Evolutionary conservation across 2,113 vertebrate species (phyloP).

Genomic region (Barnardius zonarius): DNA sequence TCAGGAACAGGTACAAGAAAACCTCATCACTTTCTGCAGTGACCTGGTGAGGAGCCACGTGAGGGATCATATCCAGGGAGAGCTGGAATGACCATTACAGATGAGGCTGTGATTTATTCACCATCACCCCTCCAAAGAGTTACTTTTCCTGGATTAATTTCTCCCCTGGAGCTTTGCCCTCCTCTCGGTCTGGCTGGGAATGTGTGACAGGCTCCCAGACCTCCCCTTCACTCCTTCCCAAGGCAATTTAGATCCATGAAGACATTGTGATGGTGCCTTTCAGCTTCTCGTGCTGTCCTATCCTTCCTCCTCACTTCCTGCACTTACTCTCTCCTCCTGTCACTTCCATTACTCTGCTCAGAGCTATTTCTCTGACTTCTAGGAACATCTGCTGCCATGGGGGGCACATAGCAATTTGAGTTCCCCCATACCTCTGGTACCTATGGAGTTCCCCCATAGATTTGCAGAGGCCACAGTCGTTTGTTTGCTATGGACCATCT

Average conservation of each 20-base stretch:
- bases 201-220: not conserved
- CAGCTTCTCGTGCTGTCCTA: not conserved
- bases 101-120: not conserved
- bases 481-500: not conserved
- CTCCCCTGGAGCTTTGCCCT: not conserved
- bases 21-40: not conserved
- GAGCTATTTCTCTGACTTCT: not conserved
- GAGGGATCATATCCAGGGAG: not conserved
- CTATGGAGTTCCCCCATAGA: not conserved
- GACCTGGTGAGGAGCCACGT: not conserved
- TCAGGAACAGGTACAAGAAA: not conserved
- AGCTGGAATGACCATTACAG: not conserved
- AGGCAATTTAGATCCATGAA: not conserved
- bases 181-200: not conserved
- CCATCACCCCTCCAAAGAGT: not conserved
- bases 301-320: not conserved
- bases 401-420: not conserved
- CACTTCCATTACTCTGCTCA: not conserved
- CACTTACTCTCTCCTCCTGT: not conserved
- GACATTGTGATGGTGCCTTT: not conserved
- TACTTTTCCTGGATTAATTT: not conserved
- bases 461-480: not conserved
- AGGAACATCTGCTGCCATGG: not conserved
- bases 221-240: not conserved
- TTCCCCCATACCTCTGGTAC: not conserved